Conservation (phyloP, 1,140 invertebrate genomes). For the Drosophila kikkawai region DNA sequence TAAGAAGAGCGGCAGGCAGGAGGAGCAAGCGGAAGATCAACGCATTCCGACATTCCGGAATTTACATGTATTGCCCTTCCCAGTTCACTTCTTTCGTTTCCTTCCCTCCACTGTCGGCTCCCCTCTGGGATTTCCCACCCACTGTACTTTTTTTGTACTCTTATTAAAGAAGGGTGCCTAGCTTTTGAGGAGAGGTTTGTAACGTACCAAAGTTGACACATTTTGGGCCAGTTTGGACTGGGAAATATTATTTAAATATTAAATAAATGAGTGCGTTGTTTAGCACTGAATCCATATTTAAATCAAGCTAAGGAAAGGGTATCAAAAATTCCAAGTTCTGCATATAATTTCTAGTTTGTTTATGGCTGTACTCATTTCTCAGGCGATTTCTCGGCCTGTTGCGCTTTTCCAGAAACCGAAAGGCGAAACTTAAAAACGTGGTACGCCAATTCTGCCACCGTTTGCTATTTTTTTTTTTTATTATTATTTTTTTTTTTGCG, state of each 20-base stretch:
- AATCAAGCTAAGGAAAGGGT: background rate
- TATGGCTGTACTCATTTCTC: conserved; percentile 23
- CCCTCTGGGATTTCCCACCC: conserved; percentile 2
- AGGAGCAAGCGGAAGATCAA: conserved; percentile 5
- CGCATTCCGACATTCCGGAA: conserved; percentile 30
- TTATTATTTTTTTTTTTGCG: background rate
- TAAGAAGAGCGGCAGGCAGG: background rate
- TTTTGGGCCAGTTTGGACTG: too few species aligned
- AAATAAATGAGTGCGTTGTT: too few species aligned
- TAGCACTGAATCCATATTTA: background rate
- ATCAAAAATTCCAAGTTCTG: background rate
- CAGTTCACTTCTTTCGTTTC: background rate
- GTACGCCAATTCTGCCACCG: conserved; percentile 33
- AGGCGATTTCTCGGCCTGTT: conserved; percentile 17
- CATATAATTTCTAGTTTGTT: conserved; percentile 1
- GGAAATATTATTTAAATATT: background rate
- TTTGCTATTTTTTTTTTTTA: conserved; percentile 29
- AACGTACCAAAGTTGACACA: background rate
- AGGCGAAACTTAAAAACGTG: conserved; percentile 22
- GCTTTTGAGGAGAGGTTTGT: background rate
- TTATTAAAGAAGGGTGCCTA: background rate
- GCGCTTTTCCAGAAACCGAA: conserved; percentile 37
- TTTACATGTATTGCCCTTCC: background rate
- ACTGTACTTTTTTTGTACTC: conserved; percentile 9
- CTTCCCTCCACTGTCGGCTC: background rate